A percentile compares a stretch with the other conserved stretches of the same genome.
Evolutionary conservation across 2,113 vertebrate species (phyloP).

Genomic region (Poicephalus gulielmi): DNA sequence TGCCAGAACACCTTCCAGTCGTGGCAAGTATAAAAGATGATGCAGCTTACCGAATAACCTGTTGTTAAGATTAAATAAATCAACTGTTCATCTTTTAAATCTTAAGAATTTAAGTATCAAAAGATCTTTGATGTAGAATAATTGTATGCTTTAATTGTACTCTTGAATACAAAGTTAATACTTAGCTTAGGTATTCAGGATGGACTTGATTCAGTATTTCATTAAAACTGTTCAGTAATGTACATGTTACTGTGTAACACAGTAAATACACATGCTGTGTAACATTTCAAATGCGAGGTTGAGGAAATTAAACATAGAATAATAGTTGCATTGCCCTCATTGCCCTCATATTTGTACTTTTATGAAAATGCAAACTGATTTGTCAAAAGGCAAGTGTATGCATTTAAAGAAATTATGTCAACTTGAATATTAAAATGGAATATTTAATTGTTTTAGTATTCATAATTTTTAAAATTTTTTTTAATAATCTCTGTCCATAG

Average conservation of each 20-base stretch:
- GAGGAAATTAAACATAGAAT: neutral
- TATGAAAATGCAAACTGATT: neutral
- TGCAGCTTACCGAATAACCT: neutral
- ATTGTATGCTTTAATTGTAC: neutral
- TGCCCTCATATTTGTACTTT: neutral
- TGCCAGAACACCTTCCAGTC: slow-evolving; percentile 90
- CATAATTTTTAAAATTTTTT: neutral
- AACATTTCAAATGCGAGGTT: neutral
- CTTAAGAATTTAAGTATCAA: neutral
- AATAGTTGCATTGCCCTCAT: neutral
- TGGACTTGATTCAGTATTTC: neutral
- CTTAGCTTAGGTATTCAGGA: neutral
- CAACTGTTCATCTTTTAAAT: neutral
- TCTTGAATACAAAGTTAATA: neutral
- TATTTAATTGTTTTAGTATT: neutral
- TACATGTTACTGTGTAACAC: neutral
- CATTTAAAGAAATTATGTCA: neutral
- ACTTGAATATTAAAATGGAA: neutral
- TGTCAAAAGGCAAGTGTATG: neutral
- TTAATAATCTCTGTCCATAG: neutral
- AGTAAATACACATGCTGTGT: neutral
- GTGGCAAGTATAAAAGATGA: slow-evolving; percentile 76
- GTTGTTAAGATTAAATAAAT: neutral
- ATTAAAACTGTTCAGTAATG: neutral
- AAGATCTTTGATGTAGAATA: neutral